Base-by-base conservation (phyloP, 2,888 invertebrate species). In the Leistus spinibarbis region DNA sequence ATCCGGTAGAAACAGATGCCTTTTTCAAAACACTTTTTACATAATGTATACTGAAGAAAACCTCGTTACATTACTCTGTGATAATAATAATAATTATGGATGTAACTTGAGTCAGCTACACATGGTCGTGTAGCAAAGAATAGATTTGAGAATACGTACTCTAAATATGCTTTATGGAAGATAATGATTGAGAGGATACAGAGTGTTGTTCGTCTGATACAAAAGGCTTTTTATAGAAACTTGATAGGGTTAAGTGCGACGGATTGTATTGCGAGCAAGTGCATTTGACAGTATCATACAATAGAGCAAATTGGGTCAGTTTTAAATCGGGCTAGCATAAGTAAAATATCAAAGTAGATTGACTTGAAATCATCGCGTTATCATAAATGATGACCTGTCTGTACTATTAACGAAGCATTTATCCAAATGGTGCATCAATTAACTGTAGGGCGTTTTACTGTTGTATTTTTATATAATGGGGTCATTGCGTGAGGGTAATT, bases 1-100 rank as follows among this genome's bases (percentile, higher is more conserved):
- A 69, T 69, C 69, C 69, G 60, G 69, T 69, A 17, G 10, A 19
- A 20, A 57, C 57, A 57, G 57, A 57, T 57, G 57, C 20, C 9
- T 19, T 2, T 19, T 10, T 13, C 20, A 4, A 23, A n/a, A 40
- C 40, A 40, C 40, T 40, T 24, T 24, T 24, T 24, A 24, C 24
- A 24, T 24, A n/a, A n/a, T n/a, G 3, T 24, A 5, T 40, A 13
- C 40, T 40, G 40, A 1, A 40, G 40, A 40, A 40, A 40, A 40
- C 40, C 40, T 40, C 40, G 40, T 40, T 40, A 40, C 40, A 40
- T 40, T 40, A 40, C 40, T 2, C 40, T 40, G 40, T 40, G 1
- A 1, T 40, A 40, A 40, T 40, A 40, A 40, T 40, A 40, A 40
- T 40, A 40, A 7, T 40, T 10, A 5, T 7, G 40, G 40, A 40